Conservation (phyloP, 2,888 invertebrate genomes). For the Pediacus dermestoides region DNA sequence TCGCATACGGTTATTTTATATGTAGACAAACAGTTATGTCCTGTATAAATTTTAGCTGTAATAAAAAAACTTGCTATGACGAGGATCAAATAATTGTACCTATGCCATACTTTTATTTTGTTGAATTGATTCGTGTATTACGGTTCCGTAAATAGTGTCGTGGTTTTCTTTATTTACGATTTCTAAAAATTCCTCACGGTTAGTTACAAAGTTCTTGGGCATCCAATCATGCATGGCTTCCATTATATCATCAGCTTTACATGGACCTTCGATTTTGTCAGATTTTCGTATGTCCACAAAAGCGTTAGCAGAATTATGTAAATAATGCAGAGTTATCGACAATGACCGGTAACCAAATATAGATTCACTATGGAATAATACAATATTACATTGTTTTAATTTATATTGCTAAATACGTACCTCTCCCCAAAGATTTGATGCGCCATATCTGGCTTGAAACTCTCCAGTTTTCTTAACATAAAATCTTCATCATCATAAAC, state of each 20-base stretch:
- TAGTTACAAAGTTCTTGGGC: constrained; percentile 34
- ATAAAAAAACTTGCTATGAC: neutral
- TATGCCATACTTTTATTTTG: constrained; percentile 11
- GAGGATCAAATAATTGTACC: neutral
- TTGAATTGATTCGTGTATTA: constrained; percentile 28
- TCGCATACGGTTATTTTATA: constrained; percentile 83
- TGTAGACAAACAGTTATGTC: constrained; percentile 32
- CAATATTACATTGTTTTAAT: constrained; percentile 2
- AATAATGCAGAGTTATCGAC: constrained; percentile 45
- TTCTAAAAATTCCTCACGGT: constrained; percentile 30
- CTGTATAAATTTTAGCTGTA: constrained; percentile 18
- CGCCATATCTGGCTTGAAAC: constrained; percentile 80
- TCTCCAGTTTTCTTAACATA: constrained; percentile 15
- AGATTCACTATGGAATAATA: constrained; percentile 58
- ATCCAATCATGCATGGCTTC: constrained; percentile 39
- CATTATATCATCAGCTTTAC: constrained; percentile 37
- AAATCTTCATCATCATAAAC: constrained; percentile 30
- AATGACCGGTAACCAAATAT: constrained; percentile 92
- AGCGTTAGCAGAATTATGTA: constrained; percentile 50
- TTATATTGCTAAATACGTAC: constrained; percentile 24
- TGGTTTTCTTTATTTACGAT: constrained; percentile 35
- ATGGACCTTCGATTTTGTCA: constrained; percentile 55
- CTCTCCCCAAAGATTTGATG: constrained; percentile 91
- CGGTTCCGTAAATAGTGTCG: constrained; percentile 36
- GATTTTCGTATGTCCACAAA: constrained; percentile 74